Conservation (phyloP, 2,113 vertebrate species). For the Pampusana beccarii region DNA sequence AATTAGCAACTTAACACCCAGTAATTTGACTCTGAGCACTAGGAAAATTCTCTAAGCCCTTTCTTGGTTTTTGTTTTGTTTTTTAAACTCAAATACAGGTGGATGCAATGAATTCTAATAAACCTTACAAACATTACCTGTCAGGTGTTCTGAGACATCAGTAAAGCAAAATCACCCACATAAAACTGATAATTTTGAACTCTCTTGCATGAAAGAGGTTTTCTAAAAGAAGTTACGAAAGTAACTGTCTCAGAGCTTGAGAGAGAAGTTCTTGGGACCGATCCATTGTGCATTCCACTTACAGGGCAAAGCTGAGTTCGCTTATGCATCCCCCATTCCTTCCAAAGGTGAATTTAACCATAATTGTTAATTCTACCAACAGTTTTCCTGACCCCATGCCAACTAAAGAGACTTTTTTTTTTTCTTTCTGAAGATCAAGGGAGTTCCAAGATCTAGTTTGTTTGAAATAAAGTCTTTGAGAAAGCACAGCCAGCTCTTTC, state of each 20-base stretch:
- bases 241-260: neutral
- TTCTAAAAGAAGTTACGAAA: neutral
- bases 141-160: neutral
- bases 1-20: neutral
- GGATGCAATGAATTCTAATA: neutral
- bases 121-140: neutral
- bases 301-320: neutral
- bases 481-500: neutral
- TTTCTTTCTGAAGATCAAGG: neutral
- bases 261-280: neutral
- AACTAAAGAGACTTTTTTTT: neutral
- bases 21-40: neutral
- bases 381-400: neutral
- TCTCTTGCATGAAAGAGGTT: neutral
- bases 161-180: neutral
- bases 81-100: neutral
- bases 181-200: neutral
- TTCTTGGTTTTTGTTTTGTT: neutral
- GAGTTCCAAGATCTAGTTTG: conserved; percentile 28
- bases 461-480: conserved; percentile 18
- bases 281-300: neutral
- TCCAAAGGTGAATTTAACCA: neutral
- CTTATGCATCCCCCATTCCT: neutral
- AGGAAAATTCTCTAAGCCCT: neutral
- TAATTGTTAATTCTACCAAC: neutral